Percentiles rank a stretch among this genome's conserved stretches.
phyloP scores from a whole-genome alignment of 2,113 vertebrate species.

The Scolopax mira region DNA sequence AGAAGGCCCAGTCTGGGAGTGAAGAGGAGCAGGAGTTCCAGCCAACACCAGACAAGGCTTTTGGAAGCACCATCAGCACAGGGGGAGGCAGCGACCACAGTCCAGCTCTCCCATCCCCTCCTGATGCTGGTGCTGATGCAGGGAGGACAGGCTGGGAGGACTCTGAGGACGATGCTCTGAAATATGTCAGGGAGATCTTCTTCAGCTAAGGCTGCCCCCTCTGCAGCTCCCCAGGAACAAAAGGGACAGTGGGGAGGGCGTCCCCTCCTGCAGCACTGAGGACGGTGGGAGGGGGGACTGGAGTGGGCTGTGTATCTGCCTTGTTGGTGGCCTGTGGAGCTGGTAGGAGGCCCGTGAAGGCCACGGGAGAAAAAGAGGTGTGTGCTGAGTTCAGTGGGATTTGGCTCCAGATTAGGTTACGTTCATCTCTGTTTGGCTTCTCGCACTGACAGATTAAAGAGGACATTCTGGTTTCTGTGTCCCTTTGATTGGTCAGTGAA shows the following conservation, averaged over 20 bases:
- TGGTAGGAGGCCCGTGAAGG: not conserved
- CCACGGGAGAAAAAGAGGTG: not conserved
- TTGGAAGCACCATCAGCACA: not conserved
- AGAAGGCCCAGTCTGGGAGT: not conserved
- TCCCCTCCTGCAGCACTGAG: not conserved
- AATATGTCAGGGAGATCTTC: slow-evolving; percentile 78
- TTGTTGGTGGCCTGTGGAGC: not conserved
- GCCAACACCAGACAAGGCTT: rapidly evolving
- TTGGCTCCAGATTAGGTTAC: not conserved
- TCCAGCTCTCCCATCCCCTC: not conserved
- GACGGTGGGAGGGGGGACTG: not conserved
- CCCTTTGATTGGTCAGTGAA: not conserved
- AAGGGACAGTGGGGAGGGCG: not conserved
- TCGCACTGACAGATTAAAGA: not conserved
- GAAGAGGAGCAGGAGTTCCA: not conserved
- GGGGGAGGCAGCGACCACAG: not conserved
- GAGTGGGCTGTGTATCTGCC: not conserved
- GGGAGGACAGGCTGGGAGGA: not conserved
- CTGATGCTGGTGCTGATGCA: rapidly evolving
- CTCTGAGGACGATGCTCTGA: slow-evolving; percentile 59
- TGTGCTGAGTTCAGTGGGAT: not conserved
- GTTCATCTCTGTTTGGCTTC: not conserved
- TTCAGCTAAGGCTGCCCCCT: slow-evolving; percentile 53
- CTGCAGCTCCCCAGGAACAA: not conserved
- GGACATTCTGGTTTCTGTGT: not conserved